Evolutionary conservation across 2,888 invertebrate species (phyloP).

Genomic region (Himalopsyche anomala): DNA sequence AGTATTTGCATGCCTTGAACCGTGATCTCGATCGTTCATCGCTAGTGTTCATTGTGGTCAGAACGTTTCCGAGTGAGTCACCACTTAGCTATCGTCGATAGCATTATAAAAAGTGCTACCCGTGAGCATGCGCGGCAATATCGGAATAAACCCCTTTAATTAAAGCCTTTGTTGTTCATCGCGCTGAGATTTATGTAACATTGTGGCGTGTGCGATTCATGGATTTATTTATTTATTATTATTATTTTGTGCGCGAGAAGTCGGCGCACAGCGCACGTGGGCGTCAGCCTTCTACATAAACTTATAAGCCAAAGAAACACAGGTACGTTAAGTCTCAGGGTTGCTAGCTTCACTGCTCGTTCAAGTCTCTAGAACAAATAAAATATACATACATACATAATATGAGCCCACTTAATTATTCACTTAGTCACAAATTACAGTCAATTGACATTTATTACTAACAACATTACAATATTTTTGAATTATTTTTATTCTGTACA

Average conservation of each 20-base stretch:
- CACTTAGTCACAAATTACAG: too few species aligned
- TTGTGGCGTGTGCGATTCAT: conserved; percentile 51
- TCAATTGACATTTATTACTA: too few species aligned
- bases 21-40: too few species aligned
- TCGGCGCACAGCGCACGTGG: conserved; percentile 50
- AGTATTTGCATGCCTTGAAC: too few species aligned
- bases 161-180: conserved; percentile 60
- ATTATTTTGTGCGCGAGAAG: conserved; percentile 31
- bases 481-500: too few species aligned
- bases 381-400: too few species aligned
- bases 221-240: conserved; percentile 55
- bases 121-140: conserved; percentile 1
- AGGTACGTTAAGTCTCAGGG: background rate
- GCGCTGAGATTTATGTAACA: conserved; percentile 60
- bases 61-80: background rate
- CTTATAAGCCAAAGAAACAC: background rate
- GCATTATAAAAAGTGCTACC: background rate
- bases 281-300: conserved; percentile 29
- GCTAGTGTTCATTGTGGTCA: too few species aligned
- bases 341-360: background rate
- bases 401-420: too few species aligned
- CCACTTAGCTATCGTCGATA: background rate
- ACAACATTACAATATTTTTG: too few species aligned
- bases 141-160: conserved; percentile 50
- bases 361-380: background rate